Base-by-base conservation (phyloP, 2,888 invertebrate genomes). In the Rotaria sp. region DNA sequence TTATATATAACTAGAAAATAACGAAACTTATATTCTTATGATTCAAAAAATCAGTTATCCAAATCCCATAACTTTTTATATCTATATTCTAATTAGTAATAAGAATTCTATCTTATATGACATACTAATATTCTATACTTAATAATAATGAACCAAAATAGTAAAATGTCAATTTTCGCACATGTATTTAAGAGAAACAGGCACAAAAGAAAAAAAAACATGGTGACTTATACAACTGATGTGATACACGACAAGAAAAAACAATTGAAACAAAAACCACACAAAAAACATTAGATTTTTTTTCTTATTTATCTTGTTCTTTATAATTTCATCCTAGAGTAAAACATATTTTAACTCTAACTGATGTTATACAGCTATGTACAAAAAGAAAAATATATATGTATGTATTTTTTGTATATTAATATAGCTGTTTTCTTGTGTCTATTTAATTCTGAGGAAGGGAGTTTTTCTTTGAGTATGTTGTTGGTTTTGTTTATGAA, bases 181-280 rank as follows among this genome's bases (percentile, higher is more conserved):
- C 30, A 67, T 67, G 67, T 67, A 67, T 67, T 67, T 67, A 67
- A 67, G 67, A 67, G 67, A 30, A 67, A 67, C 67, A 67, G 67
- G 67, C 67, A 67, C 67, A 67, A 67, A 67, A 67, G 67, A 67
- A 67, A 59, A 21, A 59, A 59, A 67, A 5, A 67, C 67, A 67
- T 35, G 67, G 67, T 67, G 67, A 67, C 67, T 67, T 67, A 67
- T 67, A 67, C 67, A 67, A 67, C 67, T 67, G 30, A 67, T 67
- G 67, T 67, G 67, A 67, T 35, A 67, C 30, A 67, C 67, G 67
- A 67, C 67, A 67, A 67, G 35, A 67, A 67, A 11, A 67, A 59
- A 59, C n/a, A n/a, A 67, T 35, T 30, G 15, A 35, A 67, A 67
- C 30, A 67, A 67, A 35, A 67, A 67, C 67, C 30, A 30, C 18